Base-by-base conservation (phyloP, 1,140 invertebrate species). In the Macrostomum lignano region DNA sequence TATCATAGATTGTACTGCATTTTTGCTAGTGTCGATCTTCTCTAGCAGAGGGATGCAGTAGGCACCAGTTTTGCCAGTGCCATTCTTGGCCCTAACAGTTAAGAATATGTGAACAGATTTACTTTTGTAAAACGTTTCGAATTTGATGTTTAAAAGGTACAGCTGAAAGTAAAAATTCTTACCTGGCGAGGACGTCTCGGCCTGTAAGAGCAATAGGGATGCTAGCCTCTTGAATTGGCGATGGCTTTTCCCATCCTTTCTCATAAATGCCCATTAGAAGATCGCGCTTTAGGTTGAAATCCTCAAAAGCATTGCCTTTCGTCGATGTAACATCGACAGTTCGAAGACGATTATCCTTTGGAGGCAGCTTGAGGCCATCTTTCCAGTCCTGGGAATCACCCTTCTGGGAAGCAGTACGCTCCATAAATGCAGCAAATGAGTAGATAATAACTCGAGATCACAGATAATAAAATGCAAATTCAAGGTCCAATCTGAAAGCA, bases 51-150 rank as follows among this genome's bases (percentile, higher is more conserved):
- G 84, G 45, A 93, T 66, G 7, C 71, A 60, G 60, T 86, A 93
- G 0, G 81, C 77, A 7, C 73, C 84, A 7, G 82, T 91, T 63
- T 93, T 93, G 6, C 84, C 84, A 2, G 77, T 84, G 1, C 84
- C 84, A 7, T 84, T 93, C 40, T 81, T 61, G 1, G 79, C 84
- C 44, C 73, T 67, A 33, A 88, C 91, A 44, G 98, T 65, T 42
- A n/a, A n/a, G n/a, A n/a, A n/a, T n/a, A n/a, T n/a, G n/a, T n/a
- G n/a, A n/a, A n/a, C n/a, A n/a, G n/a, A n/a, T n/a, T n/a, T n/a
- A n/a, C n/a, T n/a, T n/a, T n/a, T n/a, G n/a, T n/a, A n/a, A n/a
- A n/a, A n/a, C n/a, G n/a, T n/a, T n/a, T n/a, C n/a, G n/a, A n/a
- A n/a, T n/a, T n/a, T n/a, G n/a, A n/a, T n/a, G n/a, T n/a, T n/a